Percentiles rank a stretch among this genome's conserved stretches.
These are phyloP conservation scores for Thunnus thynnus DNA, from an alignment of 2,113 vertebrate species.

Conservation along the genomic window DNA sequence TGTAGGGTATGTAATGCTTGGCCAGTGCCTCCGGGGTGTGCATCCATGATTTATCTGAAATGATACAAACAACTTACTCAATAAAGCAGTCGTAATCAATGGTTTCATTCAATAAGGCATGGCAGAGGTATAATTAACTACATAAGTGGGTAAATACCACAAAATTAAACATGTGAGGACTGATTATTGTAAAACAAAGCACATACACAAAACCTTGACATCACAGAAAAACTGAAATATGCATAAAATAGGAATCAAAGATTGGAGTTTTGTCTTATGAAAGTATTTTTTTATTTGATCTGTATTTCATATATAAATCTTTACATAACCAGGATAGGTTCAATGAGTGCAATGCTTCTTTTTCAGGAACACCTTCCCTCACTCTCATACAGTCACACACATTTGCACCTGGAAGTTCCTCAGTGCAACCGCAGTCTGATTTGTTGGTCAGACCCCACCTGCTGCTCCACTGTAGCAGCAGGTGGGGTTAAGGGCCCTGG, in stretches of 20 bases:
- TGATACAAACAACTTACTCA: slow-evolving; percentile 73
- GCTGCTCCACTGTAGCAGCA: background rate
- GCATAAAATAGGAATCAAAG: background rate
- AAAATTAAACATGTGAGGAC: background rate
- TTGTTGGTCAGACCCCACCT: background rate
- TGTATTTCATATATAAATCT: no score
- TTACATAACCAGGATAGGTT: no score
- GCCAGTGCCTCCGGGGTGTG: slow-evolving; percentile 97
- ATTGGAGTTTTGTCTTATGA: no score
- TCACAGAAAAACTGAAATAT: background rate
- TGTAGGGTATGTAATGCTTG: slow-evolving; percentile 98
- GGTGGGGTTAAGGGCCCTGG: background rate
- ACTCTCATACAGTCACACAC: background rate
- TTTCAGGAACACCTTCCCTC: background rate
- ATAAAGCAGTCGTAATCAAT: background rate
- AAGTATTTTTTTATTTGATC: no score
- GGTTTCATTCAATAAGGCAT: background rate
- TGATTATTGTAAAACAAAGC: background rate
- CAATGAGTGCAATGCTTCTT: background rate
- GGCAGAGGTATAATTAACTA: background rate
- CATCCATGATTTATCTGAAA: slow-evolving; percentile 99
- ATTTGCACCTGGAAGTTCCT: background rate
- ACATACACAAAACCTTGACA: background rate
- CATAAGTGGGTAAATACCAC: background rate
- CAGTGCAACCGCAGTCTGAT: background rate